Evolutionary conservation across 2,888 invertebrate species (phyloP).

Genomic region (Heliconius ismenius): DNA sequence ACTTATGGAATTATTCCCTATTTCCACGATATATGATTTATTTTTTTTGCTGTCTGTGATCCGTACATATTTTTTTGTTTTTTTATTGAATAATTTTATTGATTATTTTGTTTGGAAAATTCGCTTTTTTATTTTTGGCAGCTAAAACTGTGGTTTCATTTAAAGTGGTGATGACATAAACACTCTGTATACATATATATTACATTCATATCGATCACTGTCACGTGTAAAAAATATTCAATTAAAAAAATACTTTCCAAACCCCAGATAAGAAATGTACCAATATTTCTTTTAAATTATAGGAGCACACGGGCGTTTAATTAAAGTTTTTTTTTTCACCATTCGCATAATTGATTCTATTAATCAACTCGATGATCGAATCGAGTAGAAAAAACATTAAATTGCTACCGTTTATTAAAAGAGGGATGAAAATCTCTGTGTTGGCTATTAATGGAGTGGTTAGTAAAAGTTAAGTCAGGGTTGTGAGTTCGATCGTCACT

Average conservation of each 20-base stretch:
- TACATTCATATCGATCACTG: background rate
- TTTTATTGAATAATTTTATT: too few relatives aligned
- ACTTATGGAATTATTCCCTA: too few relatives aligned
- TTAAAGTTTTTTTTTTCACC: constrained; percentile 12
- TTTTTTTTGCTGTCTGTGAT: too few relatives aligned
- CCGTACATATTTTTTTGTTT: too few relatives aligned
- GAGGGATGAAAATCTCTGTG: background rate
- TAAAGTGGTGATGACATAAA: too few relatives aligned
- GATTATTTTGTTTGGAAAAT: too few relatives aligned
- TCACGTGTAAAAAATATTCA: background rate
- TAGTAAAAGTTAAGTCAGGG: background rate
- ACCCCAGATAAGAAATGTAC: background rate
- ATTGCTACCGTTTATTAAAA: background rate
- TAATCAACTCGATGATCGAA: constrained; percentile 13
- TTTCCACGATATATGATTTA: too few relatives aligned
- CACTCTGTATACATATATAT: too few relatives aligned
- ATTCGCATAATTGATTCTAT: constrained; percentile 14
- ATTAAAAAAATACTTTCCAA: background rate
- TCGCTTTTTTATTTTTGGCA: too few relatives aligned
- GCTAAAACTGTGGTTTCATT: too few relatives aligned
- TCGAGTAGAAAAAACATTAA: background rate
- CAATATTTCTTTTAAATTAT: constrained; percentile 1
- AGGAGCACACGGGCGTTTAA: background rate
- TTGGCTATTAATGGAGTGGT: background rate
- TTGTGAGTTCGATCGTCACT: background rate